Conservation (phyloP, 2,113 vertebrate genomes). For the Thermophis baileyi region DNA sequence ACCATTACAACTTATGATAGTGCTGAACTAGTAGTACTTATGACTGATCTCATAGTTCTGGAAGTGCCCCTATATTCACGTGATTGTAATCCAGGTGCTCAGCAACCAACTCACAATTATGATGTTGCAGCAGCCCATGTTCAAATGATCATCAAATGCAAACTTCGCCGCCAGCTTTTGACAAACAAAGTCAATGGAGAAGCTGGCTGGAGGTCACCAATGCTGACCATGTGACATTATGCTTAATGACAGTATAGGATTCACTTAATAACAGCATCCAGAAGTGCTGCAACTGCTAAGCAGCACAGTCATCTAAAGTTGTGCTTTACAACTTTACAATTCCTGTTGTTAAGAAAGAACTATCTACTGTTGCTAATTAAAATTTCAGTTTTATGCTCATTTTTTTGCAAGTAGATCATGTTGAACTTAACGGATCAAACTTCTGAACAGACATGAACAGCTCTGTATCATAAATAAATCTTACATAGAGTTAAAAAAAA, state of each 20-base stretch:
- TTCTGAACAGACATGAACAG: background rate
- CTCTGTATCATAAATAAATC: background rate
- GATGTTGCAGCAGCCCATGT: background rate
- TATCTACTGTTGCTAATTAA: background rate
- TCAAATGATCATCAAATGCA: background rate
- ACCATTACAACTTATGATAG: background rate
- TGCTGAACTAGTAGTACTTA: background rate
- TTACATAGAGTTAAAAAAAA: background rate
- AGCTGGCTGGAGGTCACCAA: background rate
- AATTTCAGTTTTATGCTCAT: background rate
- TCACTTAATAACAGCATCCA: background rate
- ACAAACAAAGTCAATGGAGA: background rate
- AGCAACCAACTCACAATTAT: background rate
- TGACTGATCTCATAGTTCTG: background rate
- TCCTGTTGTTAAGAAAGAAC: background rate
- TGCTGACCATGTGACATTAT: background rate
- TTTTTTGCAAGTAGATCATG: background rate
- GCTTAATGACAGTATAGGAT: background rate
- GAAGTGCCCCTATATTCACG: background rate
- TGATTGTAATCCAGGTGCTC: background rate
- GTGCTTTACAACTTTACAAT: background rate
- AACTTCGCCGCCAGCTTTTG: background rate
- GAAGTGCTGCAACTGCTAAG: background rate
- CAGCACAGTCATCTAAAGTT: background rate
- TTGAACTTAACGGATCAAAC: background rate